A percentile compares a stretch with the other conserved stretches of the same genome.
These are phyloP conservation scores for Rhorus exstirpatorius DNA, from an alignment of 2,888 invertebrate species.

Conservation along the genomic window DNA sequence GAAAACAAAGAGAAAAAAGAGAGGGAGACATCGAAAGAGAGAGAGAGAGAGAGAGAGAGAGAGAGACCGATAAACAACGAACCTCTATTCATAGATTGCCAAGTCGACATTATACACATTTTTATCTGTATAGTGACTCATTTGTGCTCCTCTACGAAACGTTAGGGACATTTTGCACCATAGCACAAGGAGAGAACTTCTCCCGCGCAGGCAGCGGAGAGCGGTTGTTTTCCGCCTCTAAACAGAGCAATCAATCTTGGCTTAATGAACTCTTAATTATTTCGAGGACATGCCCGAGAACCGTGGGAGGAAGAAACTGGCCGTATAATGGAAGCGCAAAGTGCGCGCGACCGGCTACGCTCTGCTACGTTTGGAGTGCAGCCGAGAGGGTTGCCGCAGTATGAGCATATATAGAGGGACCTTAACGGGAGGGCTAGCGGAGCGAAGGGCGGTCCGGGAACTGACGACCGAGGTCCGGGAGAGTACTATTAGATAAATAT, in stretches of 20 bases:
- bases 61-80: slow-evolving; percentile 80
- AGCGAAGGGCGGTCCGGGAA: slow-evolving; percentile 30
- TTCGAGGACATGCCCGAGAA: slow-evolving; percentile 82
- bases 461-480: slow-evolving; percentile 74
- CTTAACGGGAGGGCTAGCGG: slow-evolving; percentile 27
- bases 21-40: slow-evolving; percentile 46
- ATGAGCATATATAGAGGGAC: slow-evolving; percentile 52
- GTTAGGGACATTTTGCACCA: slow-evolving; percentile 35
- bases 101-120: slow-evolving; percentile 65
- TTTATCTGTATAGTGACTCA: slow-evolving; percentile 61
- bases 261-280: slow-evolving; percentile 86
- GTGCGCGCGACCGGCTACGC: slow-evolving; percentile 81
- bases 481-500: slow-evolving; percentile 84
- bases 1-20: slow-evolving; percentile 25
- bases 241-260: slow-evolving; percentile 85
- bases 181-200: slow-evolving; percentile 26
- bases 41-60: slow-evolving; percentile 69
- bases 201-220: slow-evolving; percentile 34
- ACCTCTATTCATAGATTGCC: slow-evolving; percentile 80
- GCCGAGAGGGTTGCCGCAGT: slow-evolving; percentile 46
- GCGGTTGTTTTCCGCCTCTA: slow-evolving; percentile 75
- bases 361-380: slow-evolving; percentile 68
- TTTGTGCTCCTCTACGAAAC: slow-evolving; percentile 18
- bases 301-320: slow-evolving; percentile 81
- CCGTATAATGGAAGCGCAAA: slow-evolving; percentile 85